These are phyloP conservation scores for Diadumene lineata DNA, from an alignment of 92 coral and sea anemone genomes.

Conservation along the genomic window DNA sequence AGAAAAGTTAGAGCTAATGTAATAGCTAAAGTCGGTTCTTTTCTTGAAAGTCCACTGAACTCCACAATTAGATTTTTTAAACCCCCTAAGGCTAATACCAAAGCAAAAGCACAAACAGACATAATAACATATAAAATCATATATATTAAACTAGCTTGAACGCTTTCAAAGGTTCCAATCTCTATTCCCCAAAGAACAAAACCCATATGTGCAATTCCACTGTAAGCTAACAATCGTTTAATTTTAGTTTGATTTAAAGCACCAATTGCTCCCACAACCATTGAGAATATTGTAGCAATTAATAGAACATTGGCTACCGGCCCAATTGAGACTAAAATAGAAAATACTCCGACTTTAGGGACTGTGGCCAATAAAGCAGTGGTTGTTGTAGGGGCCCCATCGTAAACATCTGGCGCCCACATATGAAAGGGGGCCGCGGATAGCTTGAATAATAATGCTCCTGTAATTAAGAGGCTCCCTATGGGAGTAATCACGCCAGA, in stretches of 20 bases:
- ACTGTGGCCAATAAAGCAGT: slow-evolving; percentile 74
- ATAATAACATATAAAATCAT: slow-evolving; percentile 69
- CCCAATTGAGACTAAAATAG: slow-evolving; percentile 82
- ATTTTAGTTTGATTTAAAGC: slow-evolving; percentile 89
- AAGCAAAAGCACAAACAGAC: slow-evolving; percentile 72
- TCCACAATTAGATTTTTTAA: slow-evolving; percentile 69
- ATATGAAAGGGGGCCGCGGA: slow-evolving; percentile 90
- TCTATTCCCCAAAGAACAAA: slow-evolving; percentile 83
- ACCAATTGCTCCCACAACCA: slow-evolving; percentile 80
- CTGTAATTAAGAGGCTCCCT: slow-evolving; percentile 62
- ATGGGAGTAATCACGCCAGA: slow-evolving; percentile 65
- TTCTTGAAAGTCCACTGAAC: slow-evolving; percentile 79
- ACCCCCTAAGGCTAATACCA: slow-evolving; percentile 65
- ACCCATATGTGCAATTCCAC: slow-evolving; percentile 90
- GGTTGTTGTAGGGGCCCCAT: slow-evolving; percentile 84
- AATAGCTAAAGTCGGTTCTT: slow-evolving; percentile 66
- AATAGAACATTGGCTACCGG: slow-evolving; percentile 66
- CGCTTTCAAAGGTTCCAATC: slow-evolving; percentile 79
- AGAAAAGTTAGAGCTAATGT: slow-evolving; percentile 69
- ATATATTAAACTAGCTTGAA: slow-evolving; percentile 79
- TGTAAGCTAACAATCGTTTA: slow-evolving; percentile 86
- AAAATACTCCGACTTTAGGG: slow-evolving; percentile 75
- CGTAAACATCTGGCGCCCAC: slow-evolving; percentile 93
- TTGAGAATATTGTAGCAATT: slow-evolving; percentile 66
- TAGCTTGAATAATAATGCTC: slow-evolving; percentile 70